Evolutionary conservation across 2,888 invertebrate genomes (phyloP).

Genomic region (Luperina nickerlii): DNA sequence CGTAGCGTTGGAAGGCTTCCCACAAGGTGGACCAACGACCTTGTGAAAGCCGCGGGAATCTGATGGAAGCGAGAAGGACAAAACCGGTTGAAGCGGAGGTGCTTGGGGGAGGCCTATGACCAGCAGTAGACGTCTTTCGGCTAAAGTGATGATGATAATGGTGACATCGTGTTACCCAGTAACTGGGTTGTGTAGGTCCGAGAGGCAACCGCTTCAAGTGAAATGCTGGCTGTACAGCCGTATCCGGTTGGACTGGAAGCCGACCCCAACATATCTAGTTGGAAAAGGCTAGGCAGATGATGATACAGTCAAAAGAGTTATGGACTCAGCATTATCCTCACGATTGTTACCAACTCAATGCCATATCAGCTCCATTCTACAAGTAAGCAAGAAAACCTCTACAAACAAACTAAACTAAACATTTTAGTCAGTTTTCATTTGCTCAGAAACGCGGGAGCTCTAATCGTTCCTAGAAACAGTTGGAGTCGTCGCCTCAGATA

Average conservation of each 20-base stretch:
- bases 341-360: neutral
- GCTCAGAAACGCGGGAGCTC: neutral
- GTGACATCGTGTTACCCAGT: neutral
- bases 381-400: constrained; percentile 13
- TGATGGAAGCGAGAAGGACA: no score
- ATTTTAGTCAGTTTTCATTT: constrained; percentile 30
- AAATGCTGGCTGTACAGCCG: neutral
- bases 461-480: constrained; percentile 30
- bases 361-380: neutral
- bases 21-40: no score
- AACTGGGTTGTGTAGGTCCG: neutral
- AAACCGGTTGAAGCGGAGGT: no score
- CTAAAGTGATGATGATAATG: no score
- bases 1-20: no score
- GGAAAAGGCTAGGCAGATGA: neutral
- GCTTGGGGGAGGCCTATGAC: no score
- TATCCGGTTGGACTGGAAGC: neutral
- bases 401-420: constrained; percentile 21
- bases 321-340: neutral
- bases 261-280: neutral
- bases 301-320: neutral
- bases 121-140: no score
- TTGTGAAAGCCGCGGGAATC: no score
- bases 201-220: neutral
- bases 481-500: neutral